Base-by-base conservation (phyloP, 2,888 invertebrate genomes). In the Heteromurus nitidus region DNA sequence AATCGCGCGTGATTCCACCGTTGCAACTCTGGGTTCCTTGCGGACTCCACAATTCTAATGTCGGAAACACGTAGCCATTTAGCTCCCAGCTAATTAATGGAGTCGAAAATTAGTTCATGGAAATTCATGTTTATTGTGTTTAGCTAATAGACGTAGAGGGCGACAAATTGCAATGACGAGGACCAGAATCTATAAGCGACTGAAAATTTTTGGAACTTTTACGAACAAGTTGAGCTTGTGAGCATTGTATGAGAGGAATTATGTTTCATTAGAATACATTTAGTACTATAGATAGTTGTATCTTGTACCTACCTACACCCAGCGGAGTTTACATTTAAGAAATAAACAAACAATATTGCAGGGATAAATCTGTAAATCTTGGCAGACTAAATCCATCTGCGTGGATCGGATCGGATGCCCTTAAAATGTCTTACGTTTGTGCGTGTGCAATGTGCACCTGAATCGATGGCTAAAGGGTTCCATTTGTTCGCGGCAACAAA, bases 151-250 rank as follows among this genome's bases (percentile, higher is more conserved):
- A n/a, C n/a, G n/a, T n/a, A n/a, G n/a, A n/a, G n/a, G n/a, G n/a
- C n/a, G 18, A 58, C 22, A 53, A 31, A 20, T 20, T 50, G 20
- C 3, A 44, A 68, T 53, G 68, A 68, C 47, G 50, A 68, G 68
- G 53, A 24, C 30, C 28, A 26, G 68, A 3, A 30, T 30, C 7
- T 68, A 68, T 31, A 68, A 68, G 30, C 68, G 31, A 0, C 22
- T 68, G 20, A 68, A 68, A 68, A 50, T 68, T 30, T 68, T 68
- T 53, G 53, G 65, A 26, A 42, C 22, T 36, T 36, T 36, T 36
- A 36, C 36, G 13, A 36, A 36, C 36, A 36, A 36, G 13, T 36
- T 36, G 36, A 5, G 36, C 13, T 13, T 36, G 36, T 13, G 36
- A 5, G 13, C 36, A 5, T 36, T 36, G 7, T 9, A 36, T 36